Evolutionary conservation across 2,888 invertebrate genomes (phyloP).

Genomic region (Xanthostigma xanthostigma): DNA sequence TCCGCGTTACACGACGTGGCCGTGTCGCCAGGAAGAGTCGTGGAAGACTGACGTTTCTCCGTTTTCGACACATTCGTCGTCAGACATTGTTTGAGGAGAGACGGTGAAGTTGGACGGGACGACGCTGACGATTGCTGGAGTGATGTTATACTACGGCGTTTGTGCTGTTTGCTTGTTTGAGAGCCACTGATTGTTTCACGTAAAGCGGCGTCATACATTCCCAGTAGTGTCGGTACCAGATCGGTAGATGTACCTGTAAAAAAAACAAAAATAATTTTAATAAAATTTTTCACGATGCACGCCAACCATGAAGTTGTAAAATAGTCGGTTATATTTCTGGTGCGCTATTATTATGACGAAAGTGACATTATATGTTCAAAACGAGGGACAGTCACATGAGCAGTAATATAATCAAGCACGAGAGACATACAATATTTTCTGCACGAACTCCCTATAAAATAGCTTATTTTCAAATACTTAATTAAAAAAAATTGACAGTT

Average conservation of each 20-base stretch:
- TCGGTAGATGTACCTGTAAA: slow-evolving; percentile 3
- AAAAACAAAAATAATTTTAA: background rate
- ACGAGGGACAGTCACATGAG: no score
- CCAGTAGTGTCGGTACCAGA: slow-evolving; percentile 1
- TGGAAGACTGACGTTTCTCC: no score
- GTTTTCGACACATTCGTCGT: background rate
- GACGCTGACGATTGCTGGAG: background rate
- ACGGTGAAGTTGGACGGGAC: background rate
- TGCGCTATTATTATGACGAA: no score
- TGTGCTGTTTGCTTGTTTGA: background rate
- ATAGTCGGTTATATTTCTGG: no score
- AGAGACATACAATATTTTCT: no score
- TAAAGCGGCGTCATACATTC: slow-evolving; percentile 2
- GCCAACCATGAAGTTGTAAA: background rate
- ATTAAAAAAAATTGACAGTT: no score
- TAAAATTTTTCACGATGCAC: background rate
- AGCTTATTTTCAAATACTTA: no score
- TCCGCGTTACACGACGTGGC: no score
- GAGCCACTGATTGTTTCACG: background rate
- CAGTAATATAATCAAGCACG: no score
- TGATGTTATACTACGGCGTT: background rate
- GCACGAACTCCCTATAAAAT: no score
- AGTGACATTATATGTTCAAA: no score
- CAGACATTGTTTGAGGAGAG: slow-evolving; percentile 1
- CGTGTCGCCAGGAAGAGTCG: no score